These are phyloP conservation scores for Ptyas mucosa DNA, from an alignment of 2,113 vertebrate genomes.

Conservation along the genomic window DNA sequence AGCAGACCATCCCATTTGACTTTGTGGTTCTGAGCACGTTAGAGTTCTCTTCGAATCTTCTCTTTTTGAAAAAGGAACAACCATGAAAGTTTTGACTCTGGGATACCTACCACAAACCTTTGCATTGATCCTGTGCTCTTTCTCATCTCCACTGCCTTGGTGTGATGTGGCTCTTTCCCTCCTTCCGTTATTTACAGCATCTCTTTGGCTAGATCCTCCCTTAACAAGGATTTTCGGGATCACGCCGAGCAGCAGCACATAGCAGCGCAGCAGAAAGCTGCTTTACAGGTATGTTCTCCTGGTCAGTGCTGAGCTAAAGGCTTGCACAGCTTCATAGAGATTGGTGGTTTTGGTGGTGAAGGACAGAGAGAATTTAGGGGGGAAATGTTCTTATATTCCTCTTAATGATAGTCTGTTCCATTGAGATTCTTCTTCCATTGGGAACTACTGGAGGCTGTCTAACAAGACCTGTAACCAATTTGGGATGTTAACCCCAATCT, in stretches of 20 bases:
- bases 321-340: neutral
- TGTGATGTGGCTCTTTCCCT: neutral
- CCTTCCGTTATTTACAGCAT: conserved; percentile 70
- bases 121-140: neutral
- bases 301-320: too few species aligned
- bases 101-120: neutral
- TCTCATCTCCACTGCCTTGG: neutral
- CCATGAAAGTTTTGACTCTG: neutral
- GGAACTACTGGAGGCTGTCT: too few species aligned
- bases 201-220: conserved; percentile 78
- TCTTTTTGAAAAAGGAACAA: neutral
- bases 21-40: neutral
- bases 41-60: conserved; percentile 1
- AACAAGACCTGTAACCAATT: neutral
- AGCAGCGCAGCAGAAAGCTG: conserved; percentile 94
- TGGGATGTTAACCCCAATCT: neutral
- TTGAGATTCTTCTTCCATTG: neutral
- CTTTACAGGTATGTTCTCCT: conserved; percentile 81
- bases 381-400: neutral
- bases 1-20: neutral
- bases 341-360: neutral
- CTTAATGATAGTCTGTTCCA: neutral
- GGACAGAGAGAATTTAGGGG: neutral
- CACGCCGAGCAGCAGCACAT: conserved; percentile 96
- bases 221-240: conserved; percentile 89